Evolutionary conservation across 1,140 invertebrate species (phyloP).

Genomic region (Diorhabda elongata): DNA sequence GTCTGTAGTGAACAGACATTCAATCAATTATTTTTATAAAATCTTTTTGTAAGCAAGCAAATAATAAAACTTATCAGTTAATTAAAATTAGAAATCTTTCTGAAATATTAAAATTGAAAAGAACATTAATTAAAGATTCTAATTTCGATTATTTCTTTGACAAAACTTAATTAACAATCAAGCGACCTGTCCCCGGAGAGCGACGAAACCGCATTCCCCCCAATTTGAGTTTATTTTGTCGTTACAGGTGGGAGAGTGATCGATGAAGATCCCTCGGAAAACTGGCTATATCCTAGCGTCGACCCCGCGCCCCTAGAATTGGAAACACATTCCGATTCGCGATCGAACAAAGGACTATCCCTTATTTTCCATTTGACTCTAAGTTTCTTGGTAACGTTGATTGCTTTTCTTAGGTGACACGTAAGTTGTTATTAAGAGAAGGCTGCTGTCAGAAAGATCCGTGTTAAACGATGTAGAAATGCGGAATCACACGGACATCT

Average conservation of each 20-base stretch:
- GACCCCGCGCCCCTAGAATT: slow-evolving; percentile 36
- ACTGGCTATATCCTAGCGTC: slow-evolving; percentile 39
- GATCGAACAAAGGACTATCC: slow-evolving; percentile 7
- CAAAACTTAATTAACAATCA: neutral
- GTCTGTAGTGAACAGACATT: too few species aligned
- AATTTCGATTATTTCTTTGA: neutral
- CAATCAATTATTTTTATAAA: too few species aligned
- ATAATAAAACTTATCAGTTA: too few species aligned
- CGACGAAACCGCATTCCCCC: neutral
- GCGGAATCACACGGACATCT: neutral
- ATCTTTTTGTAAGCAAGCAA: too few species aligned
- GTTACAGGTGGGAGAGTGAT: slow-evolving; percentile 14
- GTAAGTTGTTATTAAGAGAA: slow-evolving; percentile 10
- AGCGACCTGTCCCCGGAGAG: neutral
- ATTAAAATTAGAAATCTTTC: too few species aligned
- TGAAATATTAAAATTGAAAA: too few species aligned
- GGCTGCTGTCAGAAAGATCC: neutral
- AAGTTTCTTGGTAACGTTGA: slow-evolving; percentile 20
- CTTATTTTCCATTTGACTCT: slow-evolving; percentile 24
- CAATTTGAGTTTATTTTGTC: slow-evolving; percentile 12
- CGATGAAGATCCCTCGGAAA: slow-evolving; percentile 36
- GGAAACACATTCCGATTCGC: slow-evolving; percentile 28
- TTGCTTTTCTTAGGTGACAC: slow-evolving; percentile 32
- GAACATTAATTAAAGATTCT: too few species aligned
- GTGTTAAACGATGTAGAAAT: neutral